Base-by-base conservation (phyloP, 2,888 invertebrate species). In the Tetheella fluctuosa region DNA sequence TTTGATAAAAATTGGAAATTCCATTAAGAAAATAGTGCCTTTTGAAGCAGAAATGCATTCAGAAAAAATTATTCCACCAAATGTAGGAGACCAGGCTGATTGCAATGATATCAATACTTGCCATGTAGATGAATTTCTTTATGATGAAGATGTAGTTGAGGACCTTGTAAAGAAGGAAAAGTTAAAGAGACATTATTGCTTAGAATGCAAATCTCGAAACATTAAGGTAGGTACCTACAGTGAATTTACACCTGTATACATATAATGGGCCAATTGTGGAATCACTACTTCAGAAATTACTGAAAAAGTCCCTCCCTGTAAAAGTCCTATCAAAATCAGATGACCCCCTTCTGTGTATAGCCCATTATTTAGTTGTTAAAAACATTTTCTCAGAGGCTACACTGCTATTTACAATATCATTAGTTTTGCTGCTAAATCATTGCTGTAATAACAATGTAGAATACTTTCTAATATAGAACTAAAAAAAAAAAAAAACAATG, bases 51-150 rank as follows among this genome's bases (percentile, higher is more conserved):
- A 90, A 71, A 81, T 93, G 84, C 67, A 82, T 23, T 79, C 89
- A 0, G 93, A 93, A 76, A 84, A 66, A 10, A 92, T 91, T 65
- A 71, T 73, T 48, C 90, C 91, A 52, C 93, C 93, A 15, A 80
- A 70, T 20, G 78, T 87, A 37, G 93, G 93, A 7, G 85, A 89
- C 58, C 94, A 94, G 81, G 84, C 94, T 12, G 94, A 95, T 73
- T 94, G 94, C 69, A 90, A 91, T 64, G 83, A 88, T 23, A 73
- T 80, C 2, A 93, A 94, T 59, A 95, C 95, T 2, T 85, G 94
- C 15, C 95, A 96, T 81, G 91, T 96, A 0, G 96, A 96, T 86
- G 95, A 94, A 52, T 96, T 96, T 77, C 89, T 96, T 0, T 96
- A 95, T 88, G 94, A 95, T 70, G 95, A 96, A 64, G 92, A 94